Evolutionary conservation across 2,888 invertebrate genomes (phyloP).

Genomic region (Byasa hedistus): DNA sequence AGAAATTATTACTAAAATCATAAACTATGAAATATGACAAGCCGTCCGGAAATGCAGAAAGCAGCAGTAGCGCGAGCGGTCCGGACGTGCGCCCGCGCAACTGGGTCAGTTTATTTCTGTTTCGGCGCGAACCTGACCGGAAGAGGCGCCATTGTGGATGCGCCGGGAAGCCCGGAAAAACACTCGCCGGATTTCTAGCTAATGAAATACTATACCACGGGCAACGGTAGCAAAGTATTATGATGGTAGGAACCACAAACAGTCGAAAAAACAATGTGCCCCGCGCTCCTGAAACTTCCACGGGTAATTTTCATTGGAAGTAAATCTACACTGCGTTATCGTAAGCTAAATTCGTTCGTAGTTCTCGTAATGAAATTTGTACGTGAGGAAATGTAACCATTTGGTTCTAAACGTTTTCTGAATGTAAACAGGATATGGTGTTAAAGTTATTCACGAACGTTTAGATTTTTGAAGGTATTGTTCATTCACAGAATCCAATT

Average conservation of each 20-base stretch:
- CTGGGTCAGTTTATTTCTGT: conserved; percentile 79
- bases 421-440: conserved; percentile 52
- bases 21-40: conserved; percentile 74
- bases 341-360: conserved; percentile 50
- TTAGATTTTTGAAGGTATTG: conserved; percentile 43
- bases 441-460: conserved; percentile 36
- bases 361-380: conserved; percentile 49
- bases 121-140: conserved; percentile 80
- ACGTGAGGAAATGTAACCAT: conserved; percentile 55
- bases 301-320: conserved; percentile 55
- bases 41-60: conserved; percentile 76
- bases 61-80: conserved; percentile 56
- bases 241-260: conserved; percentile 43
- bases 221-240: conserved; percentile 55
- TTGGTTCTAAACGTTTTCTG: conserved; percentile 46
- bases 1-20: conserved; percentile 46
- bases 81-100: conserved; percentile 71
- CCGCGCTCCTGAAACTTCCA: conserved; percentile 5
- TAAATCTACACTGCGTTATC: conserved; percentile 54
- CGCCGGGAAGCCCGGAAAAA: conserved; percentile 76
- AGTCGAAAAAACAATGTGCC: conserved; percentile 8
- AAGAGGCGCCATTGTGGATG: conserved; percentile 77
- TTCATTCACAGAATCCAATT: conserved; percentile 48
- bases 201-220: conserved; percentile 70
- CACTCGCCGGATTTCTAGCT: conserved; percentile 73